Conservation (phyloP, 2,888 invertebrate species). For the Ormyrus labotus region DNA sequence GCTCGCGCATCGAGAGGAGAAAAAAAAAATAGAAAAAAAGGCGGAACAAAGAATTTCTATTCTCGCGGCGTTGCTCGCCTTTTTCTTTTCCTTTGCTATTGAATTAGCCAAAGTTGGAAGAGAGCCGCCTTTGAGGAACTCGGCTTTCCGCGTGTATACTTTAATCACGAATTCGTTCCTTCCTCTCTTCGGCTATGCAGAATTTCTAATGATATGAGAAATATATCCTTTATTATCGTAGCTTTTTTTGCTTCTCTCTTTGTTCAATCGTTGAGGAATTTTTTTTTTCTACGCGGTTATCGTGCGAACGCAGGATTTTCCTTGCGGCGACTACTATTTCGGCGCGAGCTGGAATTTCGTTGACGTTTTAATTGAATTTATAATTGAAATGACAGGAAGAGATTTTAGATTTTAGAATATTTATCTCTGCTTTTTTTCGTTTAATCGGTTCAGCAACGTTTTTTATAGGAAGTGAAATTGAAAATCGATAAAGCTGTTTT, state of each 20-base stretch:
- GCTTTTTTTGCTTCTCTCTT: neutral
- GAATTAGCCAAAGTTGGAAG: too few species aligned
- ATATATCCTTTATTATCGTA: constrained; percentile 1
- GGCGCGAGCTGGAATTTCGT: too few species aligned
- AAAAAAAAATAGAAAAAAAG: neutral
- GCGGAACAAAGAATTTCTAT: neutral
- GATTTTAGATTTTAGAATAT: too few species aligned
- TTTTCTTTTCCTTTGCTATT: too few species aligned
- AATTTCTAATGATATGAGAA: constrained; percentile 18
- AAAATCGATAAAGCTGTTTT: too few species aligned
- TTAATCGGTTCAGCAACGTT: too few species aligned
- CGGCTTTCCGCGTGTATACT: neutral
- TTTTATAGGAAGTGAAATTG: too few species aligned
- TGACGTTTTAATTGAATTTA: too few species aligned
- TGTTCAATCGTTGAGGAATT: neutral
- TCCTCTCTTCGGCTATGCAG: neutral
- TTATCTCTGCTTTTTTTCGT: too few species aligned
- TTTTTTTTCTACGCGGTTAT: neutral
- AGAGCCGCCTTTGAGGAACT: too few species aligned
- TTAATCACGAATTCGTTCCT: neutral
- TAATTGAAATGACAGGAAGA: too few species aligned
- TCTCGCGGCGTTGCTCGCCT: neutral
- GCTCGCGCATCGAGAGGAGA: neutral
- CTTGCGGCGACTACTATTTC: too few species aligned
- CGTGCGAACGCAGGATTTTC: neutral